These are phyloP conservation scores for Equus przewalskii DNA, from an alignment of 2,113 vertebrate species.

Conservation along the genomic window DNA sequence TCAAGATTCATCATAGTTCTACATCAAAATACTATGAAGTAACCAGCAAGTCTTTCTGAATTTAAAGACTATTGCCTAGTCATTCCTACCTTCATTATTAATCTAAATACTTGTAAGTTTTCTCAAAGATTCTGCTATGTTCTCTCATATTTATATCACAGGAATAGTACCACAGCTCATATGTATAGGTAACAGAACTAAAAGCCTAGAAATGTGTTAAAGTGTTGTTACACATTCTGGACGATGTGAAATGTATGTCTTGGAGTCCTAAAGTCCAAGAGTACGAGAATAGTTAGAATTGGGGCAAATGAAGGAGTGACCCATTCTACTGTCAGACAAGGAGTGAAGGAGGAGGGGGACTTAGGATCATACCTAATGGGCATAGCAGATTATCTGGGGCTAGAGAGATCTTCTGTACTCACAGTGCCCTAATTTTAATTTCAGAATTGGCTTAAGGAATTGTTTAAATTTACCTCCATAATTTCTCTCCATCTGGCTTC, in stretches of 20 bases:
- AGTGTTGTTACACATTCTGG: not conserved
- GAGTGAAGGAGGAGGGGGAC: not conserved
- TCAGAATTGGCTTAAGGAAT: not conserved
- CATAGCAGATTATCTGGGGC: rapidly evolving
- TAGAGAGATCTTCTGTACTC: not conserved
- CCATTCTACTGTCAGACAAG: not conserved
- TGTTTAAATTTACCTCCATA: not conserved
- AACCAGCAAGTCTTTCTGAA: not conserved
- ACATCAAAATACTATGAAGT: not conserved
- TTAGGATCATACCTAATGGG: no score
- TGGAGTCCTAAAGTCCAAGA: not conserved
- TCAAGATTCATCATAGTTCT: not conserved
- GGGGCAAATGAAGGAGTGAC: not conserved
- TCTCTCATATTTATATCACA: not conserved
- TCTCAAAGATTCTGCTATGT: not conserved
- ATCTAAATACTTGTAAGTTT: not conserved
- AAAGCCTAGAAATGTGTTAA: not conserved
- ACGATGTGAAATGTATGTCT: not conserved
- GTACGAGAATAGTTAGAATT: not conserved
- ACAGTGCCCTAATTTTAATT: not conserved
- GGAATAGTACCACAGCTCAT: not conserved
- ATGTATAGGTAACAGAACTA: not conserved
- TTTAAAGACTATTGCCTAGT: not conserved
- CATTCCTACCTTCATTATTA: not conserved
- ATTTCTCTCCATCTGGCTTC: not conserved